Base-by-base conservation (phyloP, 2,888 invertebrate species). In the Patella ulyssiponensis region DNA sequence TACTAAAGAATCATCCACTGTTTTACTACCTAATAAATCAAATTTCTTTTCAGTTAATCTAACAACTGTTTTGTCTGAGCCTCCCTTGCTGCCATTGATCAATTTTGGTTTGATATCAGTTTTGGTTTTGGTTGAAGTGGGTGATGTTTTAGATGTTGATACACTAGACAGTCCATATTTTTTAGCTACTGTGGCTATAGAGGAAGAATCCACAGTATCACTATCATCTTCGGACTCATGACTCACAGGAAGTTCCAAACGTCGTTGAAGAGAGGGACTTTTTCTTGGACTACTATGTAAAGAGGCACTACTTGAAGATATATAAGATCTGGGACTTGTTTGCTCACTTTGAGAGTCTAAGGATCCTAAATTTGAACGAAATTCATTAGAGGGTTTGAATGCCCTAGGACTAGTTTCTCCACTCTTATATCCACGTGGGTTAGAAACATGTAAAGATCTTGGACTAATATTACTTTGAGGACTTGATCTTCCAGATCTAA, bases 161-260 rank as follows among this genome's bases (percentile, higher is more conserved):
- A 71, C 51, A 33, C 53, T 71, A 20, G 33, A 52, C 0, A 33
- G 71, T 71, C 71, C 51, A 53, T 71, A 71, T 44, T 71, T 51
- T 71, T 51, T 52, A 20, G 51, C 53, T 20, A 71, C 53, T 74
- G 54, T 44, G 11, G 64, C 20, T 64, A 64, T 64, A 20, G 64
- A 64, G 9, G 64, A 64, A 23, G 64, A 64, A 64, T 64, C 64
- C 23, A 64, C 64, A 64, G 64, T 64, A 20, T 58, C 58, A 64
- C 23, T 23, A 64, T 64, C 74, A 51, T 79, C 79, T n/a, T 64
- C 23, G 1, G 74, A 72, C n/a, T 77, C 75, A 54, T 79, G 79
- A 72, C 74, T 79, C 0, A 79, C 79, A 3, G 79, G 79, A 15
- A 79, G 20, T 69, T 79, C 79, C 20, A 79, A 23, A 52, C 79